Percentiles rank a stretch among this genome's conserved stretches.
phyloP scores from a whole-genome alignment of 2,113 vertebrate genomes.

The Thermophis baileyi region DNA sequence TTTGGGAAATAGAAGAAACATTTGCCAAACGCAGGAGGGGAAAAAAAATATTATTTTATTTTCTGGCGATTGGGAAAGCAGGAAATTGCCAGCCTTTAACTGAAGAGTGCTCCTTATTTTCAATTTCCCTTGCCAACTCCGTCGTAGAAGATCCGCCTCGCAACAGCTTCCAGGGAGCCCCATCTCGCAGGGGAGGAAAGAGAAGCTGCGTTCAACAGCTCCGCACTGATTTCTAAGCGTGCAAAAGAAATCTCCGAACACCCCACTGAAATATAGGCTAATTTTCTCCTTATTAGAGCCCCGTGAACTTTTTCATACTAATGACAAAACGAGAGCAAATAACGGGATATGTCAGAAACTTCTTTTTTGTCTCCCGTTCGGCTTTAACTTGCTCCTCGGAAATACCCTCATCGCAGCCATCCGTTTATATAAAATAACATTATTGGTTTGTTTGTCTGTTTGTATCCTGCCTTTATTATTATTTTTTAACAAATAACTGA shows the following conservation, averaged over 20 bases:
- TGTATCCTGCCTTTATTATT: no score
- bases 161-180: conserved; percentile 28
- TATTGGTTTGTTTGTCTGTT: background rate
- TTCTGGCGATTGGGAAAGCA: conserved; percentile 38
- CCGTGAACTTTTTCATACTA: conserved; percentile 48
- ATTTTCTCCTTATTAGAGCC: conserved; percentile 61
- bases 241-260: conserved; percentile 49
- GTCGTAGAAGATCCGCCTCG: conserved; percentile 44
- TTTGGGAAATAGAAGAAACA: conserved; percentile 57
- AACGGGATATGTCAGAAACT: conserved; percentile 43
- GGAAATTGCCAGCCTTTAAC: conserved; percentile 69
- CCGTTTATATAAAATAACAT: background rate
- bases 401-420: background rate
- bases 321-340: conserved; percentile 35
- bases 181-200: background rate
- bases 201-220: conserved; percentile 59
- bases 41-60: conserved; percentile 12
- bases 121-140: conserved; percentile 54
- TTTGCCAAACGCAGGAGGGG: conserved; percentile 40
- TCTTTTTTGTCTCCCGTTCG: background rate
- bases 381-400: conserved; percentile 41
- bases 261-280: conserved; percentile 56
- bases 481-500: no score
- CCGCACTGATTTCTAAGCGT: conserved; percentile 55
- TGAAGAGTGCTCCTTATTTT: conserved; percentile 61